Base-by-base conservation (phyloP, 2,113 vertebrate species). In the Cavia aperea region DNA sequence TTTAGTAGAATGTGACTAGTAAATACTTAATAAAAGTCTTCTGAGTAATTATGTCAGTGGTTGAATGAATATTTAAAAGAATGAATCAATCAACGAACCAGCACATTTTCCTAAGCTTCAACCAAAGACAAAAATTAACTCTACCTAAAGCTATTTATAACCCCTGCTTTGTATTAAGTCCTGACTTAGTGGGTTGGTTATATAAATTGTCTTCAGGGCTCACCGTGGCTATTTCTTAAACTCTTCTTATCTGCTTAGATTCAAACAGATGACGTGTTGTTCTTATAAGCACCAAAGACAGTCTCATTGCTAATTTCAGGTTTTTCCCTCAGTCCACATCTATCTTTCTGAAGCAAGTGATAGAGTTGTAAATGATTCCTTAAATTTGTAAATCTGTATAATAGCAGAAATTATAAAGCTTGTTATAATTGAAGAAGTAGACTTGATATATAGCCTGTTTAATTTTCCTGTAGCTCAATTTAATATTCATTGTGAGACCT, bases 101-200 rank as follows among this genome's bases (percentile, higher is more conserved):
- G 36, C 19, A 18, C 65, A 31, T 88, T 94, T 94, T 91, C 56
- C 16, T 81, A 73, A 73, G 26, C 82, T 82, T 91, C 68, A 88
- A 86, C 46, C 88, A 91, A 39, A 85, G 51, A 91, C 83, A 85
- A 93, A 90, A 93, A 72, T 66, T 81, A 46, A 49, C 54, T 93
- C 26, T 56, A n/a, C 39, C 62, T n/a, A 93, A 56, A 68, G n/a
- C 78, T 94, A 15, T 89, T 43, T 94, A 91, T 81, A 92, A 75
- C 5, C 29, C 10, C 8, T 68, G 62, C 43, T 92, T 79, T 92
- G 62, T 73, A 1, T 65, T 60, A 88, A 87, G 62, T 60, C 63
- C 65, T 88, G 58, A 72, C 21, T 46, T 81, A n/a, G n/a, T 78
- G 5, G 16, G 77, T n/a, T 51, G n/a, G 24, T 83, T 93, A 78